Percentiles rank a stretch among this genome's conserved stretches.
These are phyloP conservation scores for Tragelaphus strepsiceros DNA, from an alignment of 2,113 vertebrate genomes.

Conservation along the genomic window DNA sequence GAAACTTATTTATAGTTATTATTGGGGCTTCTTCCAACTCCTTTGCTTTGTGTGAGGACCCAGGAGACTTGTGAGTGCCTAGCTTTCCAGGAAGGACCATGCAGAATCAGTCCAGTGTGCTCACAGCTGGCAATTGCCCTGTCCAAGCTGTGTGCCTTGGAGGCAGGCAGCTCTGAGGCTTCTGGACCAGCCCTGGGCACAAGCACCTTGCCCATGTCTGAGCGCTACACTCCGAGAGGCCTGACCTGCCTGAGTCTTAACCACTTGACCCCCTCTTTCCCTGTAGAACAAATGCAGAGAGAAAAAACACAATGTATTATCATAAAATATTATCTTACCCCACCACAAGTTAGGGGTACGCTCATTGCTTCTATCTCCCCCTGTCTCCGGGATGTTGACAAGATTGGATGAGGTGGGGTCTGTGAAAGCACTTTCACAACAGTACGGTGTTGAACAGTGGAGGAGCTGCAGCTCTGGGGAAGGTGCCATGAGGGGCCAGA, in stretches of 20 bases:
- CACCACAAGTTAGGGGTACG: fast-evolving
- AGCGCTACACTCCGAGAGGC: no score
- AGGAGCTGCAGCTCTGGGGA: neutral
- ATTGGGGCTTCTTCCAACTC: neutral
- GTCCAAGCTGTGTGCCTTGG: neutral
- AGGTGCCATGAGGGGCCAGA: fast-evolving
- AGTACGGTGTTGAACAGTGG: fast-evolving
- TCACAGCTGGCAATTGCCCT: neutral
- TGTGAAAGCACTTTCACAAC: neutral
- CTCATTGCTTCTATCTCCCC: neutral
- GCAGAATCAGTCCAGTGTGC: neutral
- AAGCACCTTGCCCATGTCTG: neutral
- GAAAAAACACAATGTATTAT: neutral
- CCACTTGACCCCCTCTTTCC: neutral
- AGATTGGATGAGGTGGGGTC: neutral
- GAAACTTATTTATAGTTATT: neutral
- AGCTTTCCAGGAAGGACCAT: fast-evolving
- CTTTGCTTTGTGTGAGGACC: neutral
- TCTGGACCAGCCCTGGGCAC: neutral
- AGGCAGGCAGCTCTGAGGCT: neutral
- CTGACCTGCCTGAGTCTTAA: neutral
- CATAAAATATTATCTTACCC: neutral
- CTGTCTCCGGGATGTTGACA: neutral
- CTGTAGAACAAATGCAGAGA: neutral
- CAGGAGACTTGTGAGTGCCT: neutral